Evolutionary conservation across 2,113 vertebrate species (phyloP), one percentile per base, ranked within the genome.

Genomic region (Arenaria interpres): DNA sequence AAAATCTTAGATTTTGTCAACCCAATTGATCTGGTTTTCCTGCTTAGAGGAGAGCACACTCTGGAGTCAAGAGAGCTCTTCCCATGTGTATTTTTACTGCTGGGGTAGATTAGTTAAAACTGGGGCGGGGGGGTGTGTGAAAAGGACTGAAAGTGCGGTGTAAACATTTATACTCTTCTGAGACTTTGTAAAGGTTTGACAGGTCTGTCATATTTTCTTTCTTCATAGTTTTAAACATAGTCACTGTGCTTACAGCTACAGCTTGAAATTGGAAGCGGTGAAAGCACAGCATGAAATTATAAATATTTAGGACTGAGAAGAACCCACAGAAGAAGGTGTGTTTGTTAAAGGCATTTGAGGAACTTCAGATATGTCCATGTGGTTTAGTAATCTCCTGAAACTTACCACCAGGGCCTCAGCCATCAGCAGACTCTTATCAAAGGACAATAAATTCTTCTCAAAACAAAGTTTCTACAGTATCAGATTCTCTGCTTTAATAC

Each of bases 291-390:
- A 45, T 72, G 35, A 88, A 93, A 68, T 87, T 51, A 41, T 66
- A 97, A 96, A 93, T 92, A 92, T 85, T 95, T 93, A 69, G 71
- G 22, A 57, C 85, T 75, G 30, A 88, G 74, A 45, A 78, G 81
- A 95, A 53, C 66, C 33, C 74, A 53, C 53, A 69, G 71, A 82
- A 63, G 66, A 93, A 89, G 94, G 71, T 76, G 77, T 89, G 74
- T 96, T 85, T 89, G 33, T 88, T 82, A 68, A 82, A 93, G 50
- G 93, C 62, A 91, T 96, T 76, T 96, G 57, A 94, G 93, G 71
- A 97, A 95, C 81, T 93, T 95, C 53, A 91, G 74, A 37, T 85
- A 97, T 76, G 74, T 68, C 62, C 45, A 9, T 51, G 69, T 73
- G 53, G 77, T 75, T 92, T 91, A 86, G 28, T 89, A 76, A 91